Percentiles rank a stretch among this genome's conserved stretches.
These are phyloP conservation scores for Tragelaphus scriptus DNA, from an alignment of 2,113 vertebrate species.

Conservation along the genomic window DNA sequence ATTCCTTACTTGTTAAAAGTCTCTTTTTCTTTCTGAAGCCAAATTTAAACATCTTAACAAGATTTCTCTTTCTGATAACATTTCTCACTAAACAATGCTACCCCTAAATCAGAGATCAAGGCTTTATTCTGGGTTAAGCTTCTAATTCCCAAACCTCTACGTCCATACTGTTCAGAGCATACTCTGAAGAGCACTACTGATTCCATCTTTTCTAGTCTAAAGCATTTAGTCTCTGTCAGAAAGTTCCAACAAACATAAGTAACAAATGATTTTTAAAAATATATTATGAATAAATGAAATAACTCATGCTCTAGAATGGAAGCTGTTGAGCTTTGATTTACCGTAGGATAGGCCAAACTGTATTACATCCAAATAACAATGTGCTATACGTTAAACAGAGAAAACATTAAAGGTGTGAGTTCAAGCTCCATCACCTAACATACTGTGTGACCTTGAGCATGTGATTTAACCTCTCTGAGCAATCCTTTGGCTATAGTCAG, in stretches of 20 bases:
- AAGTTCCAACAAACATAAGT: background rate
- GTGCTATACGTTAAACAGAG: background rate
- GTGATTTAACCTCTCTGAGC: slow-evolving; percentile 6
- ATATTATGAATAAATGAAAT: background rate
- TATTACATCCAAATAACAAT: background rate
- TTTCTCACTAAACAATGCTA: slow-evolving; percentile 30
- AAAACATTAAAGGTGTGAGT: background rate
- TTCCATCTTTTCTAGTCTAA: background rate
- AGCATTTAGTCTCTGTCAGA: background rate
- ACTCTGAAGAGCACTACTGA: background rate
- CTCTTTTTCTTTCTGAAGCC: slow-evolving; percentile 17
- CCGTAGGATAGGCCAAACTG: background rate
- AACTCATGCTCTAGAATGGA: background rate
- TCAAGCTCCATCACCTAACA: background rate
- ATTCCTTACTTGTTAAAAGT: background rate
- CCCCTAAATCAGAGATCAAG: background rate
- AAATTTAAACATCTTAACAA: slow-evolving; percentile 38
- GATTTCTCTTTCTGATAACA: background rate
- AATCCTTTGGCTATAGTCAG: background rate
- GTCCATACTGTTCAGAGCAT: background rate
- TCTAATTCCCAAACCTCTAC: background rate
- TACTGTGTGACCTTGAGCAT: background rate
- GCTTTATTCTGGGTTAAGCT: background rate
- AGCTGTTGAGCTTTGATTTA: background rate
- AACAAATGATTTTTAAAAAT: background rate